These are phyloP conservation scores for Dolichallabes microphthalmus DNA, from an alignment of 2,113 vertebrate species.

Conservation along the genomic window DNA sequence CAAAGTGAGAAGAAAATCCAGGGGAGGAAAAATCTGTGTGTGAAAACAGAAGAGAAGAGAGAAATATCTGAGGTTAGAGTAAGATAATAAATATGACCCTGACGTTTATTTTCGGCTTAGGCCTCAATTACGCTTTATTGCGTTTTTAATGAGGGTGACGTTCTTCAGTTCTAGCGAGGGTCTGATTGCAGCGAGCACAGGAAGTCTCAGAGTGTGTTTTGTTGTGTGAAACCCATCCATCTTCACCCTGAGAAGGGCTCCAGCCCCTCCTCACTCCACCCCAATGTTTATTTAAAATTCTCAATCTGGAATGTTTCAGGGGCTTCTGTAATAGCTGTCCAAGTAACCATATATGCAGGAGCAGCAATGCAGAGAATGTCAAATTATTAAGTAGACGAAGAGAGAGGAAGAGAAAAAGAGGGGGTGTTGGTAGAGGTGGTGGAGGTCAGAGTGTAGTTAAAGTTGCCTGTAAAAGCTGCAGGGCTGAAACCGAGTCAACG, in stretches of 20 bases:
- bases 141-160: conserved; percentile 71
- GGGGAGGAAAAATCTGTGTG: conserved; percentile 44
- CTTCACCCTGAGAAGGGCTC: conserved; percentile 32
- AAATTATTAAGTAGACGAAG: conserved; percentile 5
- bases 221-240: conserved; percentile 50
- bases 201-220: conserved; percentile 44
- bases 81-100: conserved; percentile 68
- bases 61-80: conserved; percentile 55
- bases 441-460: background rate
- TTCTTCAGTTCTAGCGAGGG: conserved; percentile 67
- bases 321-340: conserved; percentile 41
- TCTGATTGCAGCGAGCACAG: conserved; percentile 46
- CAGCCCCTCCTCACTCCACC: conserved; percentile 4
- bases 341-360: conserved; percentile 49
- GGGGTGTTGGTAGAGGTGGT: background rate
- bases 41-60: conserved; percentile 60
- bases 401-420: background rate
- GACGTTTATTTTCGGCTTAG: conserved; percentile 70
- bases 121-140: conserved; percentile 72
- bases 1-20: conserved; percentile 36
- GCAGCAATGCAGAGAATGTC: conserved; percentile 34
- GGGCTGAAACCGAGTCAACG: conserved; percentile 34
- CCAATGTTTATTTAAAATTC: conserved; percentile 57
- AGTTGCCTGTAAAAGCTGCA: conserved; percentile 24
- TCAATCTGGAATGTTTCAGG: conserved; percentile 55